Percentiles rank a stretch among this genome's conserved stretches.
phyloP scores from a whole-genome alignment of 2,797 vertebrate genomes.

The Hyperoplus immaculatus region DNA sequence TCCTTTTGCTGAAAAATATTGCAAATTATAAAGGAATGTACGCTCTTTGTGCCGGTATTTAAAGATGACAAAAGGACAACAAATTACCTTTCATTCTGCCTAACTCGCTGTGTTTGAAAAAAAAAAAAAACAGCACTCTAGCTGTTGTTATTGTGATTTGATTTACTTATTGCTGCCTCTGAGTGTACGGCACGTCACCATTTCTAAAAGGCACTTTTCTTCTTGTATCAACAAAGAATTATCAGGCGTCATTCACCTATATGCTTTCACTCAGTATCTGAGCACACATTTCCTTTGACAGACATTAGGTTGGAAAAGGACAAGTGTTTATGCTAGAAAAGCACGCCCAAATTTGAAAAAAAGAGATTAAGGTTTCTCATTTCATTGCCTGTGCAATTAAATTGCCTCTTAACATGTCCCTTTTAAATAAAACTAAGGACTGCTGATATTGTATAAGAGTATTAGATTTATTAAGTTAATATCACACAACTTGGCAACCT shows the following conservation, averaged over 20 bases:
- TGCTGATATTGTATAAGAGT: background rate
- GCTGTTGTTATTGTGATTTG: slow-evolving; percentile 13
- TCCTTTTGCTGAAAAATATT: background rate
- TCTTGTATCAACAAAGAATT: slow-evolving; percentile 38
- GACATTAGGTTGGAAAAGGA: background rate
- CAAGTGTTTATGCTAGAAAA: background rate
- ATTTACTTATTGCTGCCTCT: slow-evolving; percentile 34
- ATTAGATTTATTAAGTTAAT: background rate
- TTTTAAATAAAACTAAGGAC: background rate
- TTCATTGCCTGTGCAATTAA: background rate
- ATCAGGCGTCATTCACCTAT: slow-evolving; percentile 36
- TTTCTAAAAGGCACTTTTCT: slow-evolving; percentile 23
- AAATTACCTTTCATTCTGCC: slow-evolving; percentile 31
- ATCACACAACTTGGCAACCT: background rate
- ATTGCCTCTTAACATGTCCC: background rate
- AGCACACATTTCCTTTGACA: slow-evolving; percentile 40
- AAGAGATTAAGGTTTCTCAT: background rate
- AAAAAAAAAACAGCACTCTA: background rate
- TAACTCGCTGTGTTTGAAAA: background rate
- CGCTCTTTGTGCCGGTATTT: background rate
- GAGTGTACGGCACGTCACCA: background rate
- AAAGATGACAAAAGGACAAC: slow-evolving; percentile 9
- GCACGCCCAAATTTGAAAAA: background rate
- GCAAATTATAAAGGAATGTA: background rate
- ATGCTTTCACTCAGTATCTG: slow-evolving; percentile 14